Evolutionary conservation across 2,113 vertebrate genomes (phyloP), one percentile per base, ranked within the genome.

Genomic region (Corynorhinus townsendii): DNA sequence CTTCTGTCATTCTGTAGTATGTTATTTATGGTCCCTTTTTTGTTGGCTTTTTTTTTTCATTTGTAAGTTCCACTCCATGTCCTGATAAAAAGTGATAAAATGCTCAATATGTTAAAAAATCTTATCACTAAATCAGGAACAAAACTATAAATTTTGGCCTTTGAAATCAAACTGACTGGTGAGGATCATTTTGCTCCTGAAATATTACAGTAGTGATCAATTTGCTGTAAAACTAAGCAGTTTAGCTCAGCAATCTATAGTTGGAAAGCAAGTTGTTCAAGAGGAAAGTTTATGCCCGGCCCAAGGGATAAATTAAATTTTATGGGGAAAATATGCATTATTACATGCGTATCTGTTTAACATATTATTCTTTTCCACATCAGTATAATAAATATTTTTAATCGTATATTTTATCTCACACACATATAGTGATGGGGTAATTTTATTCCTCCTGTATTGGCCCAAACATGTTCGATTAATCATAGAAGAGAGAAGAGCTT

Each of bases 181-280:
- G 96, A 98, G 97, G 97, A 98, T 98, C 98, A 98, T 98, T 98
- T 98, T 98, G 97, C 96, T 98, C 92, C 98, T 98, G 98, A 98
- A 98, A 98, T 98, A 98, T 98, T 98, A 98, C 96, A 98, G 97
- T 96, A 92, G 97, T 98, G 98, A 98, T 98, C 98, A 98, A 98
- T 98, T 98, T 98, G 98, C 98, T 98, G 96, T 98, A 98, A 98
- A 98, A 98, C 98, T 96, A 98, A 98, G 96, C 97, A 95, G 98
- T 98, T 98, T 98, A 97, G 97, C 97, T 98, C 97, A 97, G 98
- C 98, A 98, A 98, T 98, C 98, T 98, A 98, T 98, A 98, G 97
- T 98, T 97, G 95, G 97, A 96, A 98, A 97, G 97, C 97, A 97
- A 97, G 98, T 98, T 98, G 98, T 98, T 98, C 96, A 98, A 97